Evolutionary conservation across 2,113 vertebrate genomes (phyloP).

Genomic region (Leptobrachium leishanense): DNA sequence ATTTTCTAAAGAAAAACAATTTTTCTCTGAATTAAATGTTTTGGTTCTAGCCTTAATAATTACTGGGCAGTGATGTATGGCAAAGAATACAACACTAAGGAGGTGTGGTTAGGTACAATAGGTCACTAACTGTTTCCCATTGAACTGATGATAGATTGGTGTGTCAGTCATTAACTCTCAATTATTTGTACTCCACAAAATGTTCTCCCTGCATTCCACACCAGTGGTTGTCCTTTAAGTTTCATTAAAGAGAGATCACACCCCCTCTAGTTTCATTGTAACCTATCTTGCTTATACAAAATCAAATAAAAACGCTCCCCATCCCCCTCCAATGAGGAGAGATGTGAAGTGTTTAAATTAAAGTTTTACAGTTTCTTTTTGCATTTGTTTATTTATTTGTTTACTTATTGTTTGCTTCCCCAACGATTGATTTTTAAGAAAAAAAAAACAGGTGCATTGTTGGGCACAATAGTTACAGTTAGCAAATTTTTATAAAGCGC

Average conservation of each 20-base stretch:
- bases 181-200: conserved; percentile 39
- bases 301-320: no score
- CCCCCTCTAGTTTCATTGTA: no score
- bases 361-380: no score
- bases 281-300: no score
- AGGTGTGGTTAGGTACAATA: conserved; percentile 25
- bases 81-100: conserved; percentile 3
- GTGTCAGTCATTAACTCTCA: conserved; percentile 42
- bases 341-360: no score
- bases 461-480: no score
- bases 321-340: no score
- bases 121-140: conserved; percentile 33
- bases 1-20: background rate
- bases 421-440: no score
- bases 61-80: conserved; percentile 1
- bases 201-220: conserved; percentile 7
- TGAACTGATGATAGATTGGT: conserved; percentile 41
- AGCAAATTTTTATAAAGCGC: no score
- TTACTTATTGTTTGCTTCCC: no score
- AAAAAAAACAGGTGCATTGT: no score
- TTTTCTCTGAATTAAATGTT: background rate
- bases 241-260: conserved; percentile 12
- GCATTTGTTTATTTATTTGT: no score
- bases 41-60: conserved; percentile 1
- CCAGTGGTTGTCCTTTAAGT: conserved; percentile 20